A percentile compares a stretch with the other conserved stretches of the same genome.
Evolutionary conservation across 1,140 invertebrate genomes (phyloP).

Genomic region (Hylaeus anthracinus): DNA sequence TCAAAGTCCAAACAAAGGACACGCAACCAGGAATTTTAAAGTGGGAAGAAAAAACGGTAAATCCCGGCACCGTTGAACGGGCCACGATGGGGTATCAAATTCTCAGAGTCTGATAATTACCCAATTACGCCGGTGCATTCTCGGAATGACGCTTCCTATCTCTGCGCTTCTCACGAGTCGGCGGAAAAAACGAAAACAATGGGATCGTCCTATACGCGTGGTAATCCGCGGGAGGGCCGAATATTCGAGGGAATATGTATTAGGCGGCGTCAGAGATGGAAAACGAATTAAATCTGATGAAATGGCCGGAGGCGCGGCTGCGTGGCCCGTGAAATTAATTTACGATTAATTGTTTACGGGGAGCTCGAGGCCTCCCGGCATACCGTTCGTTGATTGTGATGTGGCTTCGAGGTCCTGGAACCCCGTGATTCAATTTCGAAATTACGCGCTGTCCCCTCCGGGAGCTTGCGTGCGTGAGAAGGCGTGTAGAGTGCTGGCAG

Average conservation of each 20-base stretch:
- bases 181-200: conserved; percentile 6
- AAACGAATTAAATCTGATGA: conserved; percentile 45
- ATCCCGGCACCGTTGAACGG: conserved; percentile 11
- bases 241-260: conserved; percentile 13
- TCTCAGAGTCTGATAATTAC: conserved; percentile 48
- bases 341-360: conserved; percentile 51
- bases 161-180: conserved; percentile 23
- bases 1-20: too few relatives aligned
- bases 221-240: neutral
- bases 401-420: neutral
- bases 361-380: neutral
- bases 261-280: neutral
- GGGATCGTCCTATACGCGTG: neutral
- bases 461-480: neutral
- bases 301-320: conserved; percentile 3
- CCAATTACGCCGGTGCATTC: conserved; percentile 31
- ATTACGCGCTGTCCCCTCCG: conserved; percentile 20
- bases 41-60: conserved; percentile 18
- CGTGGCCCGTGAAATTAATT: conserved; percentile 53
- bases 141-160: conserved; percentile 11
- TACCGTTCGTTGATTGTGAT: neutral
- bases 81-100: conserved; percentile 34
- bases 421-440: conserved; percentile 32
- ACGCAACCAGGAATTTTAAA: neutral
- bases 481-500: too few relatives aligned